Conservation (phyloP, 2,888 invertebrate species). For the Mongoloraphidia duomilia region DNA sequence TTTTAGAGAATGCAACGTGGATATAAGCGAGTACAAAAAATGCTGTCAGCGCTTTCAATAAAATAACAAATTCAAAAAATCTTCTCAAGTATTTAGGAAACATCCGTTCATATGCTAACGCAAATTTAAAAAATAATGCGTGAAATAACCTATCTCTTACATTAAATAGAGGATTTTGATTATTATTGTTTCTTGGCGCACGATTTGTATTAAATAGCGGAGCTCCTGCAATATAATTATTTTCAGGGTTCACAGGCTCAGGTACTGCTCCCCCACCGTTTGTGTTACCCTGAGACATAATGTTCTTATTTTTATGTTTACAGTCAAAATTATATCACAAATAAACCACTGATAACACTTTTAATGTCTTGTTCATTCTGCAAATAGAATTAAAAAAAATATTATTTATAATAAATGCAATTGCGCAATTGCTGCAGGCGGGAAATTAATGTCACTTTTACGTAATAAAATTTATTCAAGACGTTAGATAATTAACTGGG, state of each 20-base stretch:
- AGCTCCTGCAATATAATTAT: conserved; percentile 38
- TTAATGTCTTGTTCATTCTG: too few species aligned
- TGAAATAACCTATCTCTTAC: conserved; percentile 87
- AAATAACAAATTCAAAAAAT: conserved; percentile 68
- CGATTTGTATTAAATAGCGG: conserved; percentile 38
- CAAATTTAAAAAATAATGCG: conserved; percentile 84
- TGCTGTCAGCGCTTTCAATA: conserved; percentile 68
- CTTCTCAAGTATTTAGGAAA: conserved; percentile 73
- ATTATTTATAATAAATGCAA: too few species aligned
- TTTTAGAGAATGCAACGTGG: conserved; percentile 83
- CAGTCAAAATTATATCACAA: too few species aligned
- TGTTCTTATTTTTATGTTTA: too few species aligned
- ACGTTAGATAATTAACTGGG: too few species aligned
- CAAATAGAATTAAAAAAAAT: too few species aligned
- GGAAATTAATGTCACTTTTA: too few species aligned
- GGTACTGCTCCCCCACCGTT: conserved; percentile 6
- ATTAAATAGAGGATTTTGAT: conserved; percentile 65
- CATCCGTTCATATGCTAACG: conserved; percentile 80
- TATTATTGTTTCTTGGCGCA: conserved; percentile 39
- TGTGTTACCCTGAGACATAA: conserved; percentile 3
- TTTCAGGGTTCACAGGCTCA: conserved; percentile 31
- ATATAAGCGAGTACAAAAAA: conserved; percentile 89
- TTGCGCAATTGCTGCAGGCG: too few species aligned
- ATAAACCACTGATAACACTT: too few species aligned
- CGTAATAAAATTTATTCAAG: too few species aligned